These are phyloP conservation scores for Temnothorax ravouxi DNA, from an alignment of 2,888 invertebrate genomes.

Conservation along the genomic window DNA sequence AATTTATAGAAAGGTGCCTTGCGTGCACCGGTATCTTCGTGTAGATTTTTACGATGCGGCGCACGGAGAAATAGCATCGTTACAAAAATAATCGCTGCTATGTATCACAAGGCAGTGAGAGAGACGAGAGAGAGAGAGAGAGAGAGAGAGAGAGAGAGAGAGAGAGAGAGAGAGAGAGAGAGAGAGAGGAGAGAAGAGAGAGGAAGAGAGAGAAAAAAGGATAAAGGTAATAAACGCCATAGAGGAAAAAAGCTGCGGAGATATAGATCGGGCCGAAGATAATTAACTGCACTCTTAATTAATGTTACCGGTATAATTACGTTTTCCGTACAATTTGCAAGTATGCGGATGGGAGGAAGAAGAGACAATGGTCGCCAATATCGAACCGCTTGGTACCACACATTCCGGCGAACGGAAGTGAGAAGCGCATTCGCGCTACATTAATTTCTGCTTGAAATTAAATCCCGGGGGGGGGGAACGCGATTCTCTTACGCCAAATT, in stretches of 20 bases:
- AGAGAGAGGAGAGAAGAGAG: background rate
- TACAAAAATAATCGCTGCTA: constrained; percentile 52
- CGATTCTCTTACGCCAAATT: constrained; percentile 48
- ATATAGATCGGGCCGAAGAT: constrained; percentile 49
- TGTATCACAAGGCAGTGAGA: constrained; percentile 26
- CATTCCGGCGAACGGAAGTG: constrained; percentile 40
- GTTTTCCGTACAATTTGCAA: constrained; percentile 41
- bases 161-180: background rate
- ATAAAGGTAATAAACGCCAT: background rate
- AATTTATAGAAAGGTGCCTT: constrained; percentile 44
- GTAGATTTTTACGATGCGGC: constrained; percentile 47
- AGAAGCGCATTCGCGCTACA: constrained; percentile 45
- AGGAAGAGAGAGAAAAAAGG: background rate
- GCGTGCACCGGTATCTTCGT: constrained; percentile 33
- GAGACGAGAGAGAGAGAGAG: background rate
- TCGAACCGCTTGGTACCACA: constrained; percentile 46
- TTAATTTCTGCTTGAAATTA: constrained; percentile 55
- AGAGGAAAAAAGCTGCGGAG: constrained; percentile 13
- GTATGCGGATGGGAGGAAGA: background rate
- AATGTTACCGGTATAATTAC: constrained; percentile 67
- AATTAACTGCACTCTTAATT: constrained; percentile 71
- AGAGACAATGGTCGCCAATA: constrained; percentile 45
- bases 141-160: background rate
- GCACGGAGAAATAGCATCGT: constrained; percentile 51
- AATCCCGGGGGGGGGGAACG: constrained; percentile 26